phyloP scores from a whole-genome alignment of 2,888 invertebrate genomes.

The Caenorhabditis sinica region DNA sequence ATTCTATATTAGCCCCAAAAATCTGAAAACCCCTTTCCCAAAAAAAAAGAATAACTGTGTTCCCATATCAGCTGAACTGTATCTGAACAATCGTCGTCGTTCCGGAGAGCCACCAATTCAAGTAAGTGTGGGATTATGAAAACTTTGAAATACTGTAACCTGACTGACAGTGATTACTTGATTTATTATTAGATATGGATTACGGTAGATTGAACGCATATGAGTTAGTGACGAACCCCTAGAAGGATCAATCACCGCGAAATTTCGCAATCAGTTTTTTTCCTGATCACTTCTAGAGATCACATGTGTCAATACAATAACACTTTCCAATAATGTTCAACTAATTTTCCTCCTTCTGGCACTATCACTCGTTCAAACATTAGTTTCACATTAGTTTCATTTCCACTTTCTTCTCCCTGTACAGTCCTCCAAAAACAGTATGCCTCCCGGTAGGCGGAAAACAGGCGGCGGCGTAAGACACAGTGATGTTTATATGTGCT shows the following conservation, averaged over 20 bases:
- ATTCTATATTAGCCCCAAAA: constrained; percentile 20
- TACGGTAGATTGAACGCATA: no score
- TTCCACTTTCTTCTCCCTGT: not conserved
- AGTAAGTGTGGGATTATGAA: no score
- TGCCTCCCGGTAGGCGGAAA: not conserved
- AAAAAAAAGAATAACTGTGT: not conserved
- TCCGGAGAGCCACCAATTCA: not conserved
- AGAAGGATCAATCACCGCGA: not conserved
- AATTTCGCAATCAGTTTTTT: constrained; percentile 8
- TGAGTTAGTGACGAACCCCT: not conserved
- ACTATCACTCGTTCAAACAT: constrained; percentile 3
- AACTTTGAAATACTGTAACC: no score
- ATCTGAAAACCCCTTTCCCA: constrained; percentile 5
- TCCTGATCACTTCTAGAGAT: not conserved
- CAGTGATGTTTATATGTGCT: constrained; percentile 44
- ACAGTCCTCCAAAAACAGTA: not conserved
- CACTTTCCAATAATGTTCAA: not conserved
- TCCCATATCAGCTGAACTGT: not conserved
- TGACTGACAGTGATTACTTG: no score
- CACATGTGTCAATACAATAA: constrained; percentile 1
- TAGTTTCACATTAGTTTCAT: not conserved
- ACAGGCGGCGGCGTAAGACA: not conserved
- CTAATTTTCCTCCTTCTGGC: not conserved
- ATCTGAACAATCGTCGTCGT: not conserved
- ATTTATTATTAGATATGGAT: no score